Percentiles rank a stretch among this genome's conserved stretches.
These are phyloP conservation scores for Temnopleurus reevesii DNA, from an alignment of 53 echinoderm and acorn worm genomes.

Conservation along the genomic window DNA sequence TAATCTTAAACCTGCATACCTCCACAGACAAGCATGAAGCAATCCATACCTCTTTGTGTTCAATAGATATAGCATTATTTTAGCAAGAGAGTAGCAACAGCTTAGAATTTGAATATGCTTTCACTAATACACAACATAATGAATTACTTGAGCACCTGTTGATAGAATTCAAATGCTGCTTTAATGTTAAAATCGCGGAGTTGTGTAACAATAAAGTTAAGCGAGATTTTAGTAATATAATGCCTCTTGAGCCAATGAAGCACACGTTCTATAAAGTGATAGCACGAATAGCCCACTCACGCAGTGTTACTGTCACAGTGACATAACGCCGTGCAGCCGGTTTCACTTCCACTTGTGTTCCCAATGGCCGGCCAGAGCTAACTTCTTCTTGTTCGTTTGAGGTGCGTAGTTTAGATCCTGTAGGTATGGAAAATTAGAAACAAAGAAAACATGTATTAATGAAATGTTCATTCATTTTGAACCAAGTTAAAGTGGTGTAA, in stretches of 20 bases:
- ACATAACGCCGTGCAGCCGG: background rate
- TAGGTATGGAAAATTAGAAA: background rate
- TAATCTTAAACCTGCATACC: background rate
- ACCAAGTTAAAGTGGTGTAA: no score
- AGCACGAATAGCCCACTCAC: slow-evolving; percentile 29
- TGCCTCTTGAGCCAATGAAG: background rate
- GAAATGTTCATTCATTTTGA: background rate
- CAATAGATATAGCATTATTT: no score
- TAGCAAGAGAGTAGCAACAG: no score
- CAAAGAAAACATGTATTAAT: background rate
- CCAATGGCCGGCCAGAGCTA: slow-evolving; percentile 43
- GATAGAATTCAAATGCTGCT: no score
- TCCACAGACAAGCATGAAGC: background rate
- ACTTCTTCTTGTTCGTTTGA: slow-evolving; percentile 48
- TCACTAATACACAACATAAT: no score
- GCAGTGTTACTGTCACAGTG: background rate
- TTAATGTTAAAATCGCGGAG: no score
- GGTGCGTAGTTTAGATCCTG: slow-evolving; percentile 51
- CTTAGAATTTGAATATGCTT: no score
- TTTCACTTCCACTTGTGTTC: slow-evolving; percentile 59
- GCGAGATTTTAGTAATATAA: no score
- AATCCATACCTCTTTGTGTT: no score
- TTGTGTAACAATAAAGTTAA: no score
- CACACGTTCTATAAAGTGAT: background rate
- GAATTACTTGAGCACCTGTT: no score